These are phyloP conservation scores for Lymantria monacha DNA, from an alignment of 2,888 invertebrate species.

Conservation along the genomic window DNA sequence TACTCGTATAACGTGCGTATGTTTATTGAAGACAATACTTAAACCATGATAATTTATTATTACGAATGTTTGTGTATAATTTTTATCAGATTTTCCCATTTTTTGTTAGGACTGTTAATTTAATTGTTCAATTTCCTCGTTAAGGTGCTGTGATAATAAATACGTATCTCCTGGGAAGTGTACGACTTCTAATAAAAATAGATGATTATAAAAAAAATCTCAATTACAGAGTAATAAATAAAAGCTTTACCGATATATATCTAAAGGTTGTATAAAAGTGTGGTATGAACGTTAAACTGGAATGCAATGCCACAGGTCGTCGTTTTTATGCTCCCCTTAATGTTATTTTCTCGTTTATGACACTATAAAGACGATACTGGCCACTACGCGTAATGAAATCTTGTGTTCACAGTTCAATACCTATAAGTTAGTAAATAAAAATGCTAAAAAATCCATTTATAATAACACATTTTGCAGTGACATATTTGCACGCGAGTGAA, in stretches of 20 bases:
- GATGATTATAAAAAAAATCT: neutral
- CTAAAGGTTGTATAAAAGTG: conserved; percentile 47
- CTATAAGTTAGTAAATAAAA: conserved; percentile 20
- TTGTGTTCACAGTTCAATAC: conserved; percentile 77
- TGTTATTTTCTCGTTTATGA: conserved; percentile 80
- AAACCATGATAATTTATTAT: too few relatives aligned
- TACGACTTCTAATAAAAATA: neutral
- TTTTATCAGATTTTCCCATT: too few relatives aligned
- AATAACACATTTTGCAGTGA: neutral
- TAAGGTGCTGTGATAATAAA: too few relatives aligned
- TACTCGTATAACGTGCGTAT: too few relatives aligned
- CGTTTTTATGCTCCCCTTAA: conserved; percentile 75
- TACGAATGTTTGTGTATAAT: too few relatives aligned
- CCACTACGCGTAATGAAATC: conserved; percentile 82
- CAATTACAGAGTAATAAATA: conserved; percentile 20
- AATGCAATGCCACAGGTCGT: conserved; percentile 79
- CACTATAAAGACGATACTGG: conserved; percentile 78
- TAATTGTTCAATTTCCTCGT: too few relatives aligned
- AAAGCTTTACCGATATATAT: conserved; percentile 37
- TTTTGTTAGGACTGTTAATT: too few relatives aligned
- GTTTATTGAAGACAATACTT: too few relatives aligned
- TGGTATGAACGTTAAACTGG: conserved; percentile 52
- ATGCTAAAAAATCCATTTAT: neutral
- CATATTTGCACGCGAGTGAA: neutral
- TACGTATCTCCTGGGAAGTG: too few relatives aligned